Evolutionary conservation across 2,888 invertebrate species (phyloP).

Genomic region (Macropis europaea): DNA sequence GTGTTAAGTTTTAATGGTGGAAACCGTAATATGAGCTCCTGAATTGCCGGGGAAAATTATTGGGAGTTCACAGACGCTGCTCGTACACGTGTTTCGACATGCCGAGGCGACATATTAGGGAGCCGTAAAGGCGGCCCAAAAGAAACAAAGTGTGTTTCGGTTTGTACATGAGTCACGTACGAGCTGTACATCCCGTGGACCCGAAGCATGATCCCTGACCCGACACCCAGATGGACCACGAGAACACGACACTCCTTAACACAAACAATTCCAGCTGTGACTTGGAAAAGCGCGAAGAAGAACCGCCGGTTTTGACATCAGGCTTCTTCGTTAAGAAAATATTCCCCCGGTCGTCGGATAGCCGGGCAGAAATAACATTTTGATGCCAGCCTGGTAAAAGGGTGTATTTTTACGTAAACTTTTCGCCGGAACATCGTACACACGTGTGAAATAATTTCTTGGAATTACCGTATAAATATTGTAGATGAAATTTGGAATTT

Average conservation of each 20-base stretch:
- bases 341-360: no score
- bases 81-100: background rate
- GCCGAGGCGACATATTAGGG: conserved; percentile 8
- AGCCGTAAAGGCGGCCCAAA: conserved; percentile 16
- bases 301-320: conserved; percentile 19
- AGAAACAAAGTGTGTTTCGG: conserved; percentile 35
- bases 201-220: conserved; percentile 46
- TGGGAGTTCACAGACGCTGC: background rate
- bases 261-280: conserved; percentile 61
- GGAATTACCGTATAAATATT: no score
- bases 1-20: no score
- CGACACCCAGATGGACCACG: conserved; percentile 55
- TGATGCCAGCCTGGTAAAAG: no score
- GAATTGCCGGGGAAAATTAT: background rate
- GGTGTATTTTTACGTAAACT: no score
- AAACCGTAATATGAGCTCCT: no score
- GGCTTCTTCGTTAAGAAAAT: background rate
- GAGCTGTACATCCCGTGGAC: conserved; percentile 46
- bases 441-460: no score
- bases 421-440: no score
- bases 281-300: conserved; percentile 26
- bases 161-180: conserved; percentile 54
- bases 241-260: conserved; percentile 59
- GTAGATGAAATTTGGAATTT: no score
- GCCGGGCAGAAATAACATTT: background rate